phyloP scores from a whole-genome alignment of 2,888 invertebrate species.

The Thereva unica region DNA sequence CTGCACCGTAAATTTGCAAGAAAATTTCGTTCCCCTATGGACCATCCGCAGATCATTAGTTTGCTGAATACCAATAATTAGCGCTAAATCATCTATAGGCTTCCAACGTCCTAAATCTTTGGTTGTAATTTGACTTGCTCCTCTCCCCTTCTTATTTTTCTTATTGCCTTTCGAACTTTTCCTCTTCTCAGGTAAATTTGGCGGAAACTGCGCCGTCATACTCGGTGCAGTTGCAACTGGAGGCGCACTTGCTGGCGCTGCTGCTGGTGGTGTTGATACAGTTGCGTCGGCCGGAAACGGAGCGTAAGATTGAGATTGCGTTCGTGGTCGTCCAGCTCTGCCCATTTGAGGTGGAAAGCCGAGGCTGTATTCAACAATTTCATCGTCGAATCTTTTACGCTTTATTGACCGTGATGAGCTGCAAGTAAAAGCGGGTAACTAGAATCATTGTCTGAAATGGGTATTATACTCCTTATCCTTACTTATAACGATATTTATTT shows the following conservation, averaged over 20 bases:
- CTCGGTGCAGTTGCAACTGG: constrained; percentile 2
- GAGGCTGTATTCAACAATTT: constrained; percentile 89
- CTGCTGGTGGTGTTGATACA: constrained; percentile 40
- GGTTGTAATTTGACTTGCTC: constrained; percentile 63
- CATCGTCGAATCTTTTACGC: constrained; percentile 94
- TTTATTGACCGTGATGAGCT: constrained; percentile 95
- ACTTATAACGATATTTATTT: not conserved
- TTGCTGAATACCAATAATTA: constrained; percentile 92
- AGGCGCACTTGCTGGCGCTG: constrained; percentile 21
- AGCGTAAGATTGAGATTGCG: constrained; percentile 60
- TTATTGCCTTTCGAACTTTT: constrained; percentile 40
- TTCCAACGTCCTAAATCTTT: constrained; percentile 95
- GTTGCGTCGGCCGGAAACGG: constrained; percentile 39
- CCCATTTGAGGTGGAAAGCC: constrained; percentile 63
- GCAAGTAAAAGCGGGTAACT: not conserved
- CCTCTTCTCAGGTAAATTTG: constrained; percentile 42
- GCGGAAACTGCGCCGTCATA: constrained; percentile 24
- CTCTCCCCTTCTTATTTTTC: constrained; percentile 50
- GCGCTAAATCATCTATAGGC: constrained; percentile 91
- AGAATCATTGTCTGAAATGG: not conserved
- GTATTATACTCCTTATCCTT: not conserved
- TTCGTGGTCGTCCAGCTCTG: constrained; percentile 57
- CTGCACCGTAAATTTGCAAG: constrained; percentile 89
- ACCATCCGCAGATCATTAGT: constrained; percentile 81
- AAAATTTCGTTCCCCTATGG: constrained; percentile 91